Evolutionary conservation across 2,888 invertebrate genomes (phyloP), one percentile per base, ranked within the genome.

Genomic region (Chrysotoxum bicinctum): DNA sequence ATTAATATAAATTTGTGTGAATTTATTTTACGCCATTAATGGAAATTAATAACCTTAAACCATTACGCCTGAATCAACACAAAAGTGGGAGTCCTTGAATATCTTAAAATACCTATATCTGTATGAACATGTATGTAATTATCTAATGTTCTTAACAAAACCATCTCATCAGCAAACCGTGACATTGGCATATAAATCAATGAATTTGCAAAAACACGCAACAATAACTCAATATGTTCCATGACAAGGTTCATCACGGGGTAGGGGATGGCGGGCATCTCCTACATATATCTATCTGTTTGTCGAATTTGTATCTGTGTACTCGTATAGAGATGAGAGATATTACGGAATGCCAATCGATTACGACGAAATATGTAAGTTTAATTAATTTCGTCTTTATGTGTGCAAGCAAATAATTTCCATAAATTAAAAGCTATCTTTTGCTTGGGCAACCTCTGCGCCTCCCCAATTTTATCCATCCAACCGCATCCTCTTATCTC

Each of bases 321-420:
- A 19, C 10, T 2, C 26, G 7, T 43, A 43, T 16, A 43, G 2
- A 43, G 40, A 14, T 5, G 32, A 64, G 30, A 75, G 43, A 69
- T 60, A 60, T 19, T 19, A 72, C 48, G 76, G 37, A 80, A 80
- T 84, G 79, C 72, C 84, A 84, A 80, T 84, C 84, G 66, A 84
- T 79, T 79, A 84, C 79, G 66, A 68, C 72, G 70, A 50, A 66
- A 50, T 80, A 81, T 85, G 77, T 85, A 81, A 81, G 81, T 85
- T 85, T 81, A 85, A 85, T 85, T 85, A 85, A 85, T 81, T 85
- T 85, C 81, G 76, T 77, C 68, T 76, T 81, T 85, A 77, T 72
- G 73, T 81, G 85, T 72, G 76, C 77, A 81, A 77, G 69, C 73
- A 81, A 81, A 73, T 77, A 81, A 81, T 85, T 85, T 85, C 81